phyloP scores from a whole-genome alignment of 2,888 invertebrate species.

The Stenchaetothrips biformis region DNA sequence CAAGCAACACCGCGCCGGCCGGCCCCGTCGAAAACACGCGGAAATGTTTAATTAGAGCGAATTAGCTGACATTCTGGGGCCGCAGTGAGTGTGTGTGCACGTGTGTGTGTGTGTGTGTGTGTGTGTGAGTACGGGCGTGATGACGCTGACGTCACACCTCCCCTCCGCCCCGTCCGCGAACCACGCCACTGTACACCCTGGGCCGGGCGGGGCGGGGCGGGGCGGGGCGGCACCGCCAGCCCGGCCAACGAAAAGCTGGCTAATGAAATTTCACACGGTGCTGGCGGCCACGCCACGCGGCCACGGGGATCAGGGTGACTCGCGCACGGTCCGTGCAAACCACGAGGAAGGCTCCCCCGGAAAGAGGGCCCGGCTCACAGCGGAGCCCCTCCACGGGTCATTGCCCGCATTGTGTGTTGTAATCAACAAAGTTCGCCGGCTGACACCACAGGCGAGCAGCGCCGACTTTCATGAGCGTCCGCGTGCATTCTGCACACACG shows the following conservation, averaged over 20 bases:
- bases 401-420: no score
- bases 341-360: not conserved
- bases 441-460: no score
- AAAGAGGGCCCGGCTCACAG: not conserved
- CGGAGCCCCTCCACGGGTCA: no score
- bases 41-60: not conserved
- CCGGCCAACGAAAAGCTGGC: conserved; percentile 3
- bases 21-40: no score
- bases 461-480: no score
- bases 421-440: no score
- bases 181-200: not conserved
- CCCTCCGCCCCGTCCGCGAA: not conserved
- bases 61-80: not conserved
- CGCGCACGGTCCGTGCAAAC: not conserved
- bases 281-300: not conserved
- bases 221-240: no score
- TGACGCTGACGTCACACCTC: not conserved
- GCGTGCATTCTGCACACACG: no score
- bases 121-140: not conserved
- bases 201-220: no score
- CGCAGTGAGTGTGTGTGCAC: not conserved
- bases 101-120: not conserved
- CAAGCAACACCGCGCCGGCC: no score
- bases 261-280: conserved; percentile 25
- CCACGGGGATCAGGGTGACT: not conserved